A percentile compares a stretch with the other conserved stretches of the same genome.
Evolutionary conservation across 2,797 vertebrate genomes (phyloP).

Genomic region (Petrocephalus schoutedeni): DNA sequence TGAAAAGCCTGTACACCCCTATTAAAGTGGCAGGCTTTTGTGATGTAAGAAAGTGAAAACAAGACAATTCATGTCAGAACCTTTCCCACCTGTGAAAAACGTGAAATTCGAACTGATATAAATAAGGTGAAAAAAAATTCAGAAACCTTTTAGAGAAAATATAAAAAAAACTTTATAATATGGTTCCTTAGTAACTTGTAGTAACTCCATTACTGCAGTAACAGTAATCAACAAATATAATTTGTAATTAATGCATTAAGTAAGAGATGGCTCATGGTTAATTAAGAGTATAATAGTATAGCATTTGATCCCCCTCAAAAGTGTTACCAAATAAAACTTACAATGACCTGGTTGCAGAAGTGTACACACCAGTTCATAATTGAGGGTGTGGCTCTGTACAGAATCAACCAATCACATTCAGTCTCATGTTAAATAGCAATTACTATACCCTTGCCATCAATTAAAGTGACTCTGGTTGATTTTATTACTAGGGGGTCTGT

Average conservation of each 20-base stretch:
- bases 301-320: neutral
- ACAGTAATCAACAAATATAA: neutral
- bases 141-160: neutral
- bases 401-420: neutral
- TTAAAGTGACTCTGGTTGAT: neutral
- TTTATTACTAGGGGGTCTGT: neutral
- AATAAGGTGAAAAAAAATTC: neutral
- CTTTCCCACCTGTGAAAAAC: neutral
- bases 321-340: neutral
- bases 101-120: neutral
- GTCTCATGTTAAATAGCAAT: neutral
- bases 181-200: neutral
- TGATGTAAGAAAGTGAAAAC: neutral
- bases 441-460: neutral
- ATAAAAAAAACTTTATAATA: neutral
- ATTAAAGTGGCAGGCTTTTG: neutral
- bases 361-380: neutral
- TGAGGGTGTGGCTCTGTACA: neutral
- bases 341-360: neutral
- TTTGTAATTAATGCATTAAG: neutral
- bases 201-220: neutral
- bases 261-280: neutral
- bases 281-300: neutral
- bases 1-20: neutral
- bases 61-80: neutral